Base-by-base conservation (phyloP, 2,888 invertebrate species). In the Sabellastarte sp. region DNA sequence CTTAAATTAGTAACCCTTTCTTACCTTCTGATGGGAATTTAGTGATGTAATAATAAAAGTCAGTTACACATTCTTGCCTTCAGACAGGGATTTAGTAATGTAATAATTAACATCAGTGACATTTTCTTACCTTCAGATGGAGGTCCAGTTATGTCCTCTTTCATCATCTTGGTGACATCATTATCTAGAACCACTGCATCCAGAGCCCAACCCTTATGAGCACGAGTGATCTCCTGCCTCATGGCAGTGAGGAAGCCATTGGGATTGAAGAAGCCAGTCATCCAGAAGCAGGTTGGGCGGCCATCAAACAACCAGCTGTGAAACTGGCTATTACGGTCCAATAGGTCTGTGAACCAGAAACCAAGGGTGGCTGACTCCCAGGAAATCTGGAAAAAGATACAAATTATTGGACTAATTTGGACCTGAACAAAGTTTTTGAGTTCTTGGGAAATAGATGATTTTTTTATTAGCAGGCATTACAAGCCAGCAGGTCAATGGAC, bases 401-500 rank as follows among this genome's bases (percentile, higher is more conserved):
- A n/a, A n/a, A n/a, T n/a, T n/a, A n/a, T n/a, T n/a, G n/a, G n/a
- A n/a, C n/a, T n/a, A n/a, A n/a, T n/a, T n/a, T n/a, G n/a, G n/a
- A n/a, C n/a, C n/a, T n/a, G n/a, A n/a, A n/a, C n/a, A n/a, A n/a
- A n/a, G n/a, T n/a, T n/a, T n/a, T n/a, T n/a, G n/a, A n/a, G n/a
- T n/a, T n/a, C n/a, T n/a, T n/a, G n/a, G n/a, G n/a, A n/a, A n/a
- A n/a, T n/a, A n/a, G n/a, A n/a, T n/a, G n/a, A n/a, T n/a, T n/a
- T n/a, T n/a, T n/a, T n/a, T n/a, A n/a, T n/a, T n/a, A n/a, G n/a
- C n/a, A n/a, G n/a, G n/a, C n/a, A n/a, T n/a, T n/a, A n/a, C n/a
- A n/a, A n/a, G n/a, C n/a, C n/a, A n/a, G n/a, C n/a, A n/a, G n/a
- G 84, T 97, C 97, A 0, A 96, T 96, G 81, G 95, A 97, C 97